Evolutionary conservation across 1,140 invertebrate species (phyloP), one percentile per base, ranked within the genome.

Genomic region (Brachionus plicatilis): DNA sequence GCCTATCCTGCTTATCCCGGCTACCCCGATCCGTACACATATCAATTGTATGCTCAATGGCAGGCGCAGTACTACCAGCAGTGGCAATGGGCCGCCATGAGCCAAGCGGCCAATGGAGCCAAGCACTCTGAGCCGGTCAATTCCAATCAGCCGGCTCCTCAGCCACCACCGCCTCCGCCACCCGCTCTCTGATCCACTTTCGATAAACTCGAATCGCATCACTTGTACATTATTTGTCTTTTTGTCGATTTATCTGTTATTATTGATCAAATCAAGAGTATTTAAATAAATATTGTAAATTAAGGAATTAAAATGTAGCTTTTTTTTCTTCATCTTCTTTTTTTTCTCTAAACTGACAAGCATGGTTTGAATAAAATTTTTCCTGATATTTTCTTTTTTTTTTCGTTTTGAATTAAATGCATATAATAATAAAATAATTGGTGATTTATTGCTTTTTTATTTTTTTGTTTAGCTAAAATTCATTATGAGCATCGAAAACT

Each of bases 1-100:
- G 70, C 33, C 4, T 75, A 50, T 50, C 45, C 72, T 3, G 7
- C 33, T 5, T 72, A 43, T 76, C 72, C 72, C 14, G 45, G 45
- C 14, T 76, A 53, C 29, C 53, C 53, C 9, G 72, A 76, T 50
- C 45, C 72, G 8, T 76, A 76, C 14, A 29, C 72, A 37, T 50
- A 50, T 29, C 45, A 47, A 29, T 50, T 47, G 27, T 76, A 76
- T 33, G 72, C 72, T 50, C 72, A 76, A 76, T 76, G 72, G 72
- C 72, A 76, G 47, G 72, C 72, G 2, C 72, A 76, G 45, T 76
- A 76, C 43, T 76, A 76, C 27, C 72, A 76, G 50, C 72, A 76
- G 29, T 76, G 72, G 72, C 72, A 76, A 27, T 76, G 72, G 72
- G 72, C 72, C 1, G 20, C 72, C 2, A 50, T 50, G n/a, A 76